Percentiles rank a stretch among this genome's conserved stretches.
Conservation (phyloP, 1,140 invertebrate species). For the Drosophila parvula region DNA sequence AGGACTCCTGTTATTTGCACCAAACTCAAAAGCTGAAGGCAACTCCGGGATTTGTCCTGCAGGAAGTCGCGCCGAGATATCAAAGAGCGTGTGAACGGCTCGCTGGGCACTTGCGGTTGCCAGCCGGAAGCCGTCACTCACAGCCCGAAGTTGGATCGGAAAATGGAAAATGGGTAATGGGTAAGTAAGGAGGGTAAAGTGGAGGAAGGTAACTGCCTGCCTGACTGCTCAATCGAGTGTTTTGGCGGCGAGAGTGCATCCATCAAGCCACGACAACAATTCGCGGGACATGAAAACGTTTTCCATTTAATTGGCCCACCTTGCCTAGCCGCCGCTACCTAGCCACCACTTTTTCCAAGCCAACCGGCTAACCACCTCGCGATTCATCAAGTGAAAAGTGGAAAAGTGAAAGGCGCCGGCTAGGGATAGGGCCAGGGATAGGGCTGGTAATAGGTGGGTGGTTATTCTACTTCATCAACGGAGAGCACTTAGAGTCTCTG, state of each 20-base stretch:
- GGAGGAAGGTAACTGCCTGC: background rate
- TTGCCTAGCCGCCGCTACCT: background rate
- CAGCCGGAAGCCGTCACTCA: conserved; percentile 31
- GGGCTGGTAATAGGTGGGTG: too few species aligned
- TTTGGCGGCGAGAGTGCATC: conserved; percentile 59
- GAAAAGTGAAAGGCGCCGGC: conserved; percentile 35
- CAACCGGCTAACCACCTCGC: conserved; percentile 16
- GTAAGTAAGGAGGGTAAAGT: background rate
- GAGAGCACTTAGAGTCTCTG: conserved; percentile 37
- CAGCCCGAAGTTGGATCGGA: conserved; percentile 8
- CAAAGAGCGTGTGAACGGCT: conserved; percentile 39
- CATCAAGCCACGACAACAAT: conserved; percentile 66
- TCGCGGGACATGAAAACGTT: conserved; percentile 63
- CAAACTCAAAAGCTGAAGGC: conserved; percentile 10
- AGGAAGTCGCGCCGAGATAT: conserved; percentile 48
- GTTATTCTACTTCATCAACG: conserved; percentile 52
- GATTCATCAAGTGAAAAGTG: conserved; percentile 60
- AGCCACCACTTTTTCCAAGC: conserved; percentile 14
- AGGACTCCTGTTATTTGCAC: conserved; percentile 40
- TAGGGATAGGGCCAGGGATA: background rate
- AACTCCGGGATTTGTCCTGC: conserved; percentile 35
- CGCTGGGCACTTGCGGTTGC: conserved; percentile 12
- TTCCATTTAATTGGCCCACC: conserved; percentile 69
- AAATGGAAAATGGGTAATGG: background rate
- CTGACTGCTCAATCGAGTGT: conserved; percentile 54